phyloP scores from a whole-genome alignment of 53 echinoderm and acorn worm species.

The Stichopus horrens region DNA sequence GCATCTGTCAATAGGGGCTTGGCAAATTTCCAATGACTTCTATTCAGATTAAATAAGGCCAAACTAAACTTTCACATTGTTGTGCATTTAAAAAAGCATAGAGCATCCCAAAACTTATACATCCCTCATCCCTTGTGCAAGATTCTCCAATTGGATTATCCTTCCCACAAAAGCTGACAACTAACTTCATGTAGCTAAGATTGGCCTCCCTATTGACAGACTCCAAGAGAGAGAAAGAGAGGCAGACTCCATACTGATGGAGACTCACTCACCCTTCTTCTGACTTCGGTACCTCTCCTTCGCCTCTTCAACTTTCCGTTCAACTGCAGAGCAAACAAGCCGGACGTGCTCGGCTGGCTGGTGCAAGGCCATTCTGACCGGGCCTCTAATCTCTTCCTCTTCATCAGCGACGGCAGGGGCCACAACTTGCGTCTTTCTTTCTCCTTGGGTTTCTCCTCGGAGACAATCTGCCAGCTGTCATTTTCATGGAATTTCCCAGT shows the following conservation, averaged over 20 bases:
- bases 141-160: no score
- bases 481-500: conserved; percentile 1
- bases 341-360: not conserved
- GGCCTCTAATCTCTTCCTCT: not conserved
- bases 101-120: no score
- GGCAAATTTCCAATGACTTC: no score
- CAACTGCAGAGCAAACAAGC: conserved; percentile 16
- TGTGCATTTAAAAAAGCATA: no score
- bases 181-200: no score
- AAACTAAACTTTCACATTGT: no score
- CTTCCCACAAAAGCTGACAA: no score
- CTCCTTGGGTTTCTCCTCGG: not conserved
- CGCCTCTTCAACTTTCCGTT: conserved; percentile 25
- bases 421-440: not conserved
- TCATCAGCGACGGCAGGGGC: not conserved
- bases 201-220: no score
- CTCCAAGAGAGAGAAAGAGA: not conserved
- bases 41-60: no score
- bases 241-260: not conserved
- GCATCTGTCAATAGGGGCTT: no score
- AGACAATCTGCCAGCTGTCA: not conserved
- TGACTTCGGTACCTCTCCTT: not conserved
- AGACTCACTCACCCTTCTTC: not conserved
- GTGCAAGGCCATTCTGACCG: not conserved
- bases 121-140: no score